Evolutionary conservation across 2,113 vertebrate genomes (phyloP).

Genomic region (Tonatia bakeri): DNA sequence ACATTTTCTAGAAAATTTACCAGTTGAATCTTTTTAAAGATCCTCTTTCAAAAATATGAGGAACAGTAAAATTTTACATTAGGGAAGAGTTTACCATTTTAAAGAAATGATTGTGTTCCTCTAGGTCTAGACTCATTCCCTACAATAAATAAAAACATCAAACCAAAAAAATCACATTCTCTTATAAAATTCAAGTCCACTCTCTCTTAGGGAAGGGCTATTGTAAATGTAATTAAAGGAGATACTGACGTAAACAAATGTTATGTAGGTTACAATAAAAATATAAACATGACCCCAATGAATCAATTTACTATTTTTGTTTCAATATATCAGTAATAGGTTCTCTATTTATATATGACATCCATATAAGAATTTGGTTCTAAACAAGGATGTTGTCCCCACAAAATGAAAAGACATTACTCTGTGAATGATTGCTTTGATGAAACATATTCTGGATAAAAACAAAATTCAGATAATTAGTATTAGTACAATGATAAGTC

Average conservation of each 20-base stretch:
- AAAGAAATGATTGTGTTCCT: background rate
- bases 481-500: background rate
- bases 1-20: background rate
- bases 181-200: background rate
- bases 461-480: background rate
- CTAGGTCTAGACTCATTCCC: background rate
- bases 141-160: conserved; percentile 36
- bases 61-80: background rate
- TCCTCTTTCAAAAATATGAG: background rate
- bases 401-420: background rate
- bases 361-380: background rate
- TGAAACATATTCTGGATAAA: background rate
- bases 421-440: background rate
- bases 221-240: background rate
- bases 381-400: background rate
- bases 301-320: background rate
- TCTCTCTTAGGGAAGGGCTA: background rate
- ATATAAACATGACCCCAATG: background rate
- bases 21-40: background rate
- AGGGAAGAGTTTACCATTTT: background rate
- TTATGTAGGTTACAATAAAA: background rate
- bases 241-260: background rate
- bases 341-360: background rate
- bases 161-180: background rate
- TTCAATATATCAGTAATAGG: background rate